Evolutionary conservation across 2,797 vertebrate species (phyloP), one percentile per base, ranked within the genome.

Genomic region (Enteromius afrohamiltoni): DNA sequence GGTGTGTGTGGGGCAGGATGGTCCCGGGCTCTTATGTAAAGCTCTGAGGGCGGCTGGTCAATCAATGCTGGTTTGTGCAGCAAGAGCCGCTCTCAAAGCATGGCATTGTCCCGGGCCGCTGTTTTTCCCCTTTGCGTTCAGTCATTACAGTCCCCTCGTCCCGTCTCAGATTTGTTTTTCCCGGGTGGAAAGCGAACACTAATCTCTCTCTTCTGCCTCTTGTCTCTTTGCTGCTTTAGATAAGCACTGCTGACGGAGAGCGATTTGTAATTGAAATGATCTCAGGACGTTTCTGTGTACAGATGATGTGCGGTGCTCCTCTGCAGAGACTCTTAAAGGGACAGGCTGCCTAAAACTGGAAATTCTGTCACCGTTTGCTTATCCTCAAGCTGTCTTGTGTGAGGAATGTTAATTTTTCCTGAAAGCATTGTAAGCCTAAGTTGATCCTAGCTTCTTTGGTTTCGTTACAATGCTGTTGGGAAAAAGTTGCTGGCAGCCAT

Each of bases 81-180:
- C 83, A 86, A 84, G 34, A 90, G 90, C 88, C 6, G 80, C 60
- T 86, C 91, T 94, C 93, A 95, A 93, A 93, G 91, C 91, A 87
- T 78, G 89, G 90, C 92, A 92, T 94, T 94, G 93, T 95, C 90
- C 67, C 8, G 9, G 8, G 58, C 69, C 8, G n/a, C 26, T 37
- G 84, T 16, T 7, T 47, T 77, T 45, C 31, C 6, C 5, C 51
- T 31, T 51, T 16, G 17, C 70, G 29, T n/a, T 37, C 10, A 17
- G 53, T 73, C 53, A 10, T 47, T 73, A 73, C 68, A 60, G 34
- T 21, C 58, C 40, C 34, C 19, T 40, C 19, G n/a, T 13, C 68
- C 29, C 19, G 10, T 49, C 47, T 49, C 23, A 47, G 49, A 82
- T 64, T 53, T 21, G 80, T 51, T 8, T 53, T 78, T 88, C 86